Evolutionary conservation across 2,888 invertebrate genomes (phyloP), one percentile per base, ranked within the genome.

Genomic region (Alviniconcha strummeri): DNA sequence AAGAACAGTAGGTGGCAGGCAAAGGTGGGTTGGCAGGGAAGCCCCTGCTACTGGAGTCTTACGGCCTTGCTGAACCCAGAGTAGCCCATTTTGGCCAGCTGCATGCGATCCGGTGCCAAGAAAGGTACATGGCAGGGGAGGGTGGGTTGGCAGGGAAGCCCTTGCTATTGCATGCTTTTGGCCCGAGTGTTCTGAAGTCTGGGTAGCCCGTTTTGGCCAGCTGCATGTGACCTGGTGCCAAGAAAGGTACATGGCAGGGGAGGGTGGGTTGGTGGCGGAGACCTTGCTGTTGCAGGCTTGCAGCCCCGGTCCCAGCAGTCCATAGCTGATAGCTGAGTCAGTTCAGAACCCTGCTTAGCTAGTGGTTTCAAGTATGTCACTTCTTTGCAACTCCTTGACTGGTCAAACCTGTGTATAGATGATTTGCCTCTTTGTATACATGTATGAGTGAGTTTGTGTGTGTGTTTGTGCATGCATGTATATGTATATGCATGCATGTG

Each of bases 61-160:
- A 36, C 3, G 36, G 3, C 36, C 36, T 3, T 36, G 36, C 36
- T 36, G 36, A 36, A 36, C 36, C 36, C 36, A 36, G 36, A 3
- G 36, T 36, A 36, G 36, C 36, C 36, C 36, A 36, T 36, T 36
- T 95, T 99, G 76, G 95, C 96, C 56, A 98, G 98, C 94, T 98
- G 98, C 93, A 96, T 99, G 80, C 95, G 98, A 57, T 95, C 96
- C 1, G 96, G 96, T 92, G 96, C 96, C 78, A 96, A 96, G 89
- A 96, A 96, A 94, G 96, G 97, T 97, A 83, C 11, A 60, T 74
- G 7, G 69, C 6, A 69, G 69, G n/a, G 3, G 74, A 36, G 7
- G 52, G n/a, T 71, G 17, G n/a, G 71, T 7, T 15, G 71, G n/a
- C 9, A 13, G 64, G 64, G 15, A 15, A 64, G 64, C 9, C 15